phyloP scores from a whole-genome alignment of 2,797 vertebrate genomes.

The Emydoidea blandingii region DNA sequence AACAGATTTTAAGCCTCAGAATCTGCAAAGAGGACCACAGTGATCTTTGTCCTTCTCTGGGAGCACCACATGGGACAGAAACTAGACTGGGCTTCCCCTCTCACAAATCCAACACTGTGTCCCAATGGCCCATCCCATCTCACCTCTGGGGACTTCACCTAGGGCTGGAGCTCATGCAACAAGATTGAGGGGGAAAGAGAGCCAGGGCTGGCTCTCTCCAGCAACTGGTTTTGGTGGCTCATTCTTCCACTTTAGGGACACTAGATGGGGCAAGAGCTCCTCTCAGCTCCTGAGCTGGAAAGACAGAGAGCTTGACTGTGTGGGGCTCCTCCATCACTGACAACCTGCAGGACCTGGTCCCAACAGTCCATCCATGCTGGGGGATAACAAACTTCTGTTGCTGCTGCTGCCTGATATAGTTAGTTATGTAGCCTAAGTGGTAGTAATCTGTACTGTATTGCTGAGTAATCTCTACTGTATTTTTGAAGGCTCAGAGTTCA shows the following conservation, averaged over 20 bases:
- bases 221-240: background rate
- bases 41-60: background rate
- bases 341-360: background rate
- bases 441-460: background rate
- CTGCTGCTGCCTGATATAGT: background rate
- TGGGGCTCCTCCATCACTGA: background rate
- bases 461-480: background rate
- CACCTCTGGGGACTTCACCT: background rate
- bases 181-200: background rate
- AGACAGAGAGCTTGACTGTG: background rate
- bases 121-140: background rate
- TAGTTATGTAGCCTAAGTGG: background rate
- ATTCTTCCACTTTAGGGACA: background rate
- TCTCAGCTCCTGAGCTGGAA: background rate
- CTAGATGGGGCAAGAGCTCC: background rate
- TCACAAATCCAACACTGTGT: background rate
- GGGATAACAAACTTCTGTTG: background rate
- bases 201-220: background rate
- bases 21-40: background rate
- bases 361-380: background rate
- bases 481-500: background rate
- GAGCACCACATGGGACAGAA: background rate
- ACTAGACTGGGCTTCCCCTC: background rate
- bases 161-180: background rate
- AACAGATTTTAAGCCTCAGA: background rate